A percentile compares a stretch with the other conserved stretches of the same genome.
Evolutionary conservation across 2,888 invertebrate genomes (phyloP).

Genomic region (Aphidoletes aphidimyza): DNA sequence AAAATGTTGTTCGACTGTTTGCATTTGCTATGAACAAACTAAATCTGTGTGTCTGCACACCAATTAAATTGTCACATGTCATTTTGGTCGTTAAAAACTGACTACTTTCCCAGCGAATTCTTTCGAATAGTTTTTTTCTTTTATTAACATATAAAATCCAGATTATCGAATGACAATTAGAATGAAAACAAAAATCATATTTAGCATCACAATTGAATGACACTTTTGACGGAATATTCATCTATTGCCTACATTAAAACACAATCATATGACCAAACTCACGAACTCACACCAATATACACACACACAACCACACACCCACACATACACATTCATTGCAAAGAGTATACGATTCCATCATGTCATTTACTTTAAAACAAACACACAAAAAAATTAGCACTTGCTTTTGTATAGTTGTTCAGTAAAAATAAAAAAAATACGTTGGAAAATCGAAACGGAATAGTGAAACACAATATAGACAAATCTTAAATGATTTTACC

Average conservation of each 20-base stretch:
- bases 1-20: too few relatives aligned
- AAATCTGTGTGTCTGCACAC: background rate
- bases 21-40: too few relatives aligned
- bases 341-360: background rate
- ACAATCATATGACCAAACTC: background rate
- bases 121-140: background rate
- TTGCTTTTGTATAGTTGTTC: background rate
- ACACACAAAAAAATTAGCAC: background rate
- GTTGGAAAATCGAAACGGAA: background rate
- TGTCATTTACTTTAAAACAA: constrained; percentile 5
- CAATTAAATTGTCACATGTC: background rate
- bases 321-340: background rate
- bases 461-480: background rate
- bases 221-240: too few relatives aligned
- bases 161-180: too few relatives aligned
- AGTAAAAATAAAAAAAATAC: background rate
- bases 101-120: constrained; percentile 23
- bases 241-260: background rate
- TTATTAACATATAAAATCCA: too few relatives aligned
- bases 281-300: background rate
- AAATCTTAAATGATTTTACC: background rate
- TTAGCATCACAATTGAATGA: too few relatives aligned
- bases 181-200: too few relatives aligned
- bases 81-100: background rate
- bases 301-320: background rate